Conservation (phyloP, 2,797 vertebrate species). For the Galago senegalensis region DNA sequence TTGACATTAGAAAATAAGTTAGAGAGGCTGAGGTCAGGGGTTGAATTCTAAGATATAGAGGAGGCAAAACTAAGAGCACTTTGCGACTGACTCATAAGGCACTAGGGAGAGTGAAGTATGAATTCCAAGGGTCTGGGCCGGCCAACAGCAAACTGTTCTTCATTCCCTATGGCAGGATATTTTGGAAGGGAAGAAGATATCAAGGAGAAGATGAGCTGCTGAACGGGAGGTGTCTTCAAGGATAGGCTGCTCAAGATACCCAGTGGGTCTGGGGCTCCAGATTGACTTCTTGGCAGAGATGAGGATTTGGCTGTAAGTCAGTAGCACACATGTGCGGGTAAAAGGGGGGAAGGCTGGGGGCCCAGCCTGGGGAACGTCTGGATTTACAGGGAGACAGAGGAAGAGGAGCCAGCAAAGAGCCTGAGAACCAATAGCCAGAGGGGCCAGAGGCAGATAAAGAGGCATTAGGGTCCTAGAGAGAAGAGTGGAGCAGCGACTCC, state of each 20-base stretch:
- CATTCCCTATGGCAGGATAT: rapidly evolving
- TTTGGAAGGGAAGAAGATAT: background rate
- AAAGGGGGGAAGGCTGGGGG: background rate
- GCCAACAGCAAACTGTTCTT: background rate
- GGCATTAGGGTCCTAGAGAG: background rate
- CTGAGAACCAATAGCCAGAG: background rate
- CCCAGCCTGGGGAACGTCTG: background rate
- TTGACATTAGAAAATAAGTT: background rate
- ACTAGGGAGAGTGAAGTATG: background rate
- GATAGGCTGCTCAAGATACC: too few relatives aligned
- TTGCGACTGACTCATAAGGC: background rate
- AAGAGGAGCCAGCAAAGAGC: background rate
- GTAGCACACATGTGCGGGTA: rapidly evolving
- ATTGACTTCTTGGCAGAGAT: background rate
- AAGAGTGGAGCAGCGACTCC: background rate
- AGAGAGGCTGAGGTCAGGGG: background rate
- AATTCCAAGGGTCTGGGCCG: background rate
- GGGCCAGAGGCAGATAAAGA: background rate
- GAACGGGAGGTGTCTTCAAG: background rate
- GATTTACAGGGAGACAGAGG: background rate
- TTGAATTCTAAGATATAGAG: background rate
- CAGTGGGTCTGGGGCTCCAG: background rate
- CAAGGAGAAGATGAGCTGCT: background rate
- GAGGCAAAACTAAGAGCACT: background rate
- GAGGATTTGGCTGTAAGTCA: background rate